Evolutionary conservation across 2,113 vertebrate species (phyloP).

Genomic region (Embiotoca jacksoni): DNA sequence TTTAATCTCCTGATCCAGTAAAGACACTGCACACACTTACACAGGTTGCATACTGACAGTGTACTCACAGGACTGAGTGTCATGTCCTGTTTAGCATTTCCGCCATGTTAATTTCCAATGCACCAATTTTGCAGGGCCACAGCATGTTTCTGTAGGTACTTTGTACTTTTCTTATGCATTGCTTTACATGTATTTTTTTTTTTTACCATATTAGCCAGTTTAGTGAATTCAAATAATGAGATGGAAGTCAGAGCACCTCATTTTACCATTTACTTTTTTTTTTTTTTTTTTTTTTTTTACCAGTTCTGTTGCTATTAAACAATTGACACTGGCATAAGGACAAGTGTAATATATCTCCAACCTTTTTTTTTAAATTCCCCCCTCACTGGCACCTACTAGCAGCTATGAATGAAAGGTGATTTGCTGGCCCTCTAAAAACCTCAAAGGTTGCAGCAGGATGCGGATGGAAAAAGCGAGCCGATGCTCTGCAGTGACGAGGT

Average conservation of each 20-base stretch:
- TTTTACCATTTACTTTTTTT: background rate
- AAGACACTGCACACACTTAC: background rate
- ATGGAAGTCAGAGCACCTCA: background rate
- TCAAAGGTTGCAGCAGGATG: slow-evolving; percentile 62
- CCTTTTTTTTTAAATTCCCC: slow-evolving; percentile 19
- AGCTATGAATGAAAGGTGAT: slow-evolving; percentile 52
- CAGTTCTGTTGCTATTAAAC: background rate
- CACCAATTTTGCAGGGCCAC: background rate
- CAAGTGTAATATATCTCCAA: slow-evolving; percentile 16
- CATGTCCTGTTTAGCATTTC: no score
- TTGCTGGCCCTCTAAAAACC: slow-evolving; percentile 69
- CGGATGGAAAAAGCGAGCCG: slow-evolving; percentile 9
- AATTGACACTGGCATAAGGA: background rate
- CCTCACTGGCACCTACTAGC: slow-evolving; percentile 52
- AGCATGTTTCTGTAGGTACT: background rate
- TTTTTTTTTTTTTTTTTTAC: background rate
- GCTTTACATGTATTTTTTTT: background rate
- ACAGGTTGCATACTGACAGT: background rate
- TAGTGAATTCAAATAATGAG: background rate
- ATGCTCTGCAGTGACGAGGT: slow-evolving; percentile 53
- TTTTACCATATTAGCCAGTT: background rate
- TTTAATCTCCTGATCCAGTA: background rate
- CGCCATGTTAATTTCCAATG: background rate
- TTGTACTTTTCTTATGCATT: background rate
- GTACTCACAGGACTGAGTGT: background rate